Percentiles rank a stretch among this genome's conserved stretches.
These are phyloP conservation scores for Catharus fuscescens DNA, from an alignment of 2,113 vertebrate species.

Conservation along the genomic window DNA sequence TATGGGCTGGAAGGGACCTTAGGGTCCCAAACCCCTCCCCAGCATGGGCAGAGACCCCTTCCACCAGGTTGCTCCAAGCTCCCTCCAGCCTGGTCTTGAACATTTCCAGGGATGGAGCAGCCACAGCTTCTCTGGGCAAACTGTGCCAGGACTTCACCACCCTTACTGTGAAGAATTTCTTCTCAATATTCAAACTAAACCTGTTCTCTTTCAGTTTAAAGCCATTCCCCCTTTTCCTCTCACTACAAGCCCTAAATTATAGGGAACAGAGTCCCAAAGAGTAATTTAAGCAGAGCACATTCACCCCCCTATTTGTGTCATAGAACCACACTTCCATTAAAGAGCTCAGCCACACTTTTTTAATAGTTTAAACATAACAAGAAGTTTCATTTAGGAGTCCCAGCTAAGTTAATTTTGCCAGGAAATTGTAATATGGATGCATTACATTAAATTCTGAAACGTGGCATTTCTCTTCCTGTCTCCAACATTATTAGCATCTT, in stretches of 20 bases:
- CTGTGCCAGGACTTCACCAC: not conserved
- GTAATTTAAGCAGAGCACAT: not conserved
- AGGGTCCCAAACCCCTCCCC: not conserved
- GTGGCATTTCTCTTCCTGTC: constrained; percentile 1
- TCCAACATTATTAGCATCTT: constrained; percentile 33
- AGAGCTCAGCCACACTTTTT: not conserved
- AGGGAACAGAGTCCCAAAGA: not conserved
- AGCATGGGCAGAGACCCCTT: not conserved
- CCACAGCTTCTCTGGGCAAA: not conserved
- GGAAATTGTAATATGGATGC: not conserved
- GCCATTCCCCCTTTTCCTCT: not conserved
- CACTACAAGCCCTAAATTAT: not conserved
- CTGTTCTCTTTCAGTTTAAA: not conserved
- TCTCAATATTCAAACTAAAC: not conserved
- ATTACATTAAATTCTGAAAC: constrained; percentile 18
- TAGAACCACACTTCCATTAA: not conserved
- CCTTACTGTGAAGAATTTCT: not conserved
- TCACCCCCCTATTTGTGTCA: not conserved
- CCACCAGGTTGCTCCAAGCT: not conserved
- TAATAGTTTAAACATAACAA: not conserved
- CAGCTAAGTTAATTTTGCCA: not conserved
- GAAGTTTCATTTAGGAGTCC: constrained; percentile 17
- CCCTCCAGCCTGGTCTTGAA: not conserved
- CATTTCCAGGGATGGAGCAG: not conserved
- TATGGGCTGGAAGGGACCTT: not conserved